Evolutionary conservation across 2,797 vertebrate species (phyloP).

Genomic region (Hypotaenidia philippensis): DNA sequence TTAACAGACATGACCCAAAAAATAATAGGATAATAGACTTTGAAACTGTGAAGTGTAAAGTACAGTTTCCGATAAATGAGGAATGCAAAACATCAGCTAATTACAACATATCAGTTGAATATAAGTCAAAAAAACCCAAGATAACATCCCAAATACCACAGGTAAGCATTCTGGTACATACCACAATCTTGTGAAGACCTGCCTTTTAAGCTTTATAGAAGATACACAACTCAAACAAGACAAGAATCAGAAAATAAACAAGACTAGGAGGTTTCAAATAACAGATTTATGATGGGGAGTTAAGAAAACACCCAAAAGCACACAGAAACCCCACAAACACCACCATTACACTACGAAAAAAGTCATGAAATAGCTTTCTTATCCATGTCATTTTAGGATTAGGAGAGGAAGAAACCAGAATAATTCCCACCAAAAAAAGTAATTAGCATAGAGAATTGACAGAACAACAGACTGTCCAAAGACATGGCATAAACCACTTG

Average conservation of each 20-base stretch:
- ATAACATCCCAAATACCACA: neutral
- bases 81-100: neutral
- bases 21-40: neutral
- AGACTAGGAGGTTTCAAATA: neutral
- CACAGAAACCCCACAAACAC: neutral
- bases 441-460: neutral
- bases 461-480: neutral
- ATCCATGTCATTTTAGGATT: neutral
- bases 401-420: neutral
- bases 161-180: neutral
- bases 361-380: neutral
- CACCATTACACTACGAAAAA: fast-evolving
- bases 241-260: neutral
- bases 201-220: neutral
- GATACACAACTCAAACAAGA: neutral
- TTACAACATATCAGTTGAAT: neutral
- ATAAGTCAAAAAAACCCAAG: neutral
- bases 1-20: neutral
- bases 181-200: neutral
- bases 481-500: neutral
- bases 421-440: neutral
- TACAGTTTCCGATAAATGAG: neutral
- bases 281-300: neutral
- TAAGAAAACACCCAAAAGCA: neutral
- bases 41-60: neutral